phyloP scores from a whole-genome alignment of 1,140 invertebrate species.

The Brachionus calyciflorus region DNA sequence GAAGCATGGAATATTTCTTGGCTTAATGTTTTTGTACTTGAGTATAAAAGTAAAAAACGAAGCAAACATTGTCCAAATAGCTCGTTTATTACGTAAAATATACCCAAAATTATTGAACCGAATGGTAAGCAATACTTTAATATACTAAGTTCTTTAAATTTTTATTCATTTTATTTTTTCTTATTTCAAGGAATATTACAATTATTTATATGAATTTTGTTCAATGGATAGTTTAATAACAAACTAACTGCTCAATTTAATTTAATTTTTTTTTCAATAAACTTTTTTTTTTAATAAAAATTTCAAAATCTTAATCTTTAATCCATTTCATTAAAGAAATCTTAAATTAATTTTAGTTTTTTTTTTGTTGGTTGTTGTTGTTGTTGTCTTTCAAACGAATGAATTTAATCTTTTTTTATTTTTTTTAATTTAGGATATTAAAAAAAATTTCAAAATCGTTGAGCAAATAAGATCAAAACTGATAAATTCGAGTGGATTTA shows the following conservation, averaged over 20 bases:
- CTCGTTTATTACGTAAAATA: not conserved
- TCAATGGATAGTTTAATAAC: not conserved
- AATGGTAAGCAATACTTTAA: not conserved
- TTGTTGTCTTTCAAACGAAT: too few species aligned
- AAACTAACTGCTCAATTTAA: constrained; percentile 13
- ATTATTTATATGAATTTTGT: constrained; percentile 32
- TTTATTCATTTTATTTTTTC: not conserved
- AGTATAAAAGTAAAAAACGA: constrained; percentile 25
- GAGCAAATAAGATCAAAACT: constrained; percentile 32
- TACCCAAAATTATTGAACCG: constrained; percentile 11
- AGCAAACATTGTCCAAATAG: constrained; percentile 17
- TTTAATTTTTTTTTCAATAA: constrained; percentile 26
- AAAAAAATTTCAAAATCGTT: constrained; percentile 13
- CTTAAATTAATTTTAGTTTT: not conserved
- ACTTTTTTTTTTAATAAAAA: not conserved
- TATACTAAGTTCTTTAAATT: not conserved
- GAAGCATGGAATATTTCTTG: constrained; percentile 6
- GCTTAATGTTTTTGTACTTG: constrained; percentile 8
- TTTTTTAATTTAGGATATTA: constrained; percentile 15
- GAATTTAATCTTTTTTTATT: constrained; percentile 19
- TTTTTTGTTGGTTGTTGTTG: too few species aligned
- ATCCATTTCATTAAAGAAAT: not conserved
- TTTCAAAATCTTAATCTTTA: constrained; percentile 31
- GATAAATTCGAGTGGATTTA: not conserved
- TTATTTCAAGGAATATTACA: not conserved